Base-by-base conservation (phyloP, 64 coral and sea anemone genomes). In the Stichodactyla mertensii region DNA sequence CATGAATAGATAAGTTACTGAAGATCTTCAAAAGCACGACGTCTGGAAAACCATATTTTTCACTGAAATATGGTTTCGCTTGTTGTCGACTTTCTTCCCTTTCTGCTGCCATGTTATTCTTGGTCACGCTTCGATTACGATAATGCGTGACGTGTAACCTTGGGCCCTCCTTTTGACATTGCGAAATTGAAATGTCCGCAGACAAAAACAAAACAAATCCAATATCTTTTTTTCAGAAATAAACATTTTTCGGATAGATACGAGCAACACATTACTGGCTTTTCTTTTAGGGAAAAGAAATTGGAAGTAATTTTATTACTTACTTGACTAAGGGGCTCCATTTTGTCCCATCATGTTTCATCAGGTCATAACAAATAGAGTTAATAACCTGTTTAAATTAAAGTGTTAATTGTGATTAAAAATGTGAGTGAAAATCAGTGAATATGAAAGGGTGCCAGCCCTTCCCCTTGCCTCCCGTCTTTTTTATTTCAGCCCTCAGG, bases 11-110 rank as follows among this genome's bases (percentile, higher is more conserved):
- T 55, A 78, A 26, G 36, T 87, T 18, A 53, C 27, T 71, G 51
- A 87, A 87, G n/a, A 87, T 78, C 20, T 87, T 87, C 86, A 87
- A 66, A 2, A 87, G 62, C 15, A 87, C 62, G n/a, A 71, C 22
- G 11, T 87, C 54, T n/a, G 86, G 86, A 15, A 87, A 71, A 7
- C 0, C 51, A 52, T 14, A 12, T 31, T 24, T 74, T 74, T 74
- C 69, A 27, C 24, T 74, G 6, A 74, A 27, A 74, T 1, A 28
- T 51, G 77, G 31, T 79, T 15, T 52, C 78, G 5, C 78, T 74
- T 28, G 69, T 74, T 31, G 69, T 31, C 23, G 23, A 74, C 23
- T 13, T 74, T 7, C 52, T 54, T 0, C 51, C 16, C 4, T 0
- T 7, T 53, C 52, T 52, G 14, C 15, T 12, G 78, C 78, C 78